Conservation (phyloP, 2,797 vertebrate species). For the Rhincodon typus region DNA sequence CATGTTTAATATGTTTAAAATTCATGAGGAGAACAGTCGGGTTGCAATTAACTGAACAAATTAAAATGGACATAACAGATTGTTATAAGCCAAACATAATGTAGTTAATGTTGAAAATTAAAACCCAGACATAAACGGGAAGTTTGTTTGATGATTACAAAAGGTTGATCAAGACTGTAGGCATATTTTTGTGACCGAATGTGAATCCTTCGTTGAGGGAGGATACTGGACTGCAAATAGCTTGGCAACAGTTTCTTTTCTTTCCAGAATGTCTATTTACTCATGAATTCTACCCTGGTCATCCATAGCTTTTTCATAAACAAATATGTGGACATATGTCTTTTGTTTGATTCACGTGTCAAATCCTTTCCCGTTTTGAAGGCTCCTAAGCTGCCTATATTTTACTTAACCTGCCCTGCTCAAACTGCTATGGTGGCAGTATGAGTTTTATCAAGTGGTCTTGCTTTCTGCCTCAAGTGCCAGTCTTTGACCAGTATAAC, state of each 20-base stretch:
- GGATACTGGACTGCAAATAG: background rate
- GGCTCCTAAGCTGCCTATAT: background rate
- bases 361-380: background rate
- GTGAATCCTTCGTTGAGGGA: background rate
- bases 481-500: background rate
- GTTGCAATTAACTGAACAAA: background rate
- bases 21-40: background rate
- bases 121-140: background rate
- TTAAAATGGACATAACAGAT: background rate
- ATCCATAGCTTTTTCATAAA: background rate
- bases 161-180: background rate
- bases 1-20: background rate
- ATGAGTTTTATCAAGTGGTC: background rate
- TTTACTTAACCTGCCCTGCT: background rate
- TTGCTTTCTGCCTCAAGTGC: background rate
- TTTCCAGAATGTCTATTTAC: background rate
- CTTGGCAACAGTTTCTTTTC: background rate
- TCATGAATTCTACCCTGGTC: background rate
- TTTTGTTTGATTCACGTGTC: background rate
- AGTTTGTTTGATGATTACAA: background rate
- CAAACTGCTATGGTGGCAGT: background rate
- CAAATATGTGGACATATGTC: background rate
- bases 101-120: background rate
- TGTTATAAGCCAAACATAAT: background rate
- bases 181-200: background rate